Base-by-base conservation (phyloP, 2,888 invertebrate species). In the Eretmocerus hayati region DNA sequence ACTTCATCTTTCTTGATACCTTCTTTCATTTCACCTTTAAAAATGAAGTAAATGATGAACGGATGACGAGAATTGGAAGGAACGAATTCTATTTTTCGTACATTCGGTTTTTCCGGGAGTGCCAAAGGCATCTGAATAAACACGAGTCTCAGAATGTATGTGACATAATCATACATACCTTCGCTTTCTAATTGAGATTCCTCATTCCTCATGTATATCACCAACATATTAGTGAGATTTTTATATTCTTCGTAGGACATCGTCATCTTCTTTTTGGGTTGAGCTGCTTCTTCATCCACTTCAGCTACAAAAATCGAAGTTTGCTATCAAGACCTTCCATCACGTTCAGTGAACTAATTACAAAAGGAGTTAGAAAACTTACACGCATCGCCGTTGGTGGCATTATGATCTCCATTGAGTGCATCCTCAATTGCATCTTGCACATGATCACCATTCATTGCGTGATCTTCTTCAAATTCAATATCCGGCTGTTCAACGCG, bases 401-500 rank as follows among this genome's bases (percentile, higher is more conserved):
- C 8, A 30, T 30, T 9, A 30, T 30, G 13, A 30, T 30, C 30
- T 30, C 8, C 30, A 30, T 13, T 9, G 13, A n/a, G n/a, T n/a
- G n/a, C n/a, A n/a, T n/a, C n/a, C n/a, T n/a, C n/a, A n/a, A n/a
- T n/a, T n/a, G n/a, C n/a, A 13, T 3, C 36, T 4, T 39, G 26
- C n/a, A 13, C 39, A 19, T 26, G 8, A 18, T 36, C 4, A 52
- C 45, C 8, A 55, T 50, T 58, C 3, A 56, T 19, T 22, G 55
- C 57, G 38, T 63, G 58, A 52, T 4, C 64, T 51, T 90, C 91
- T 44, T 90, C 90, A 54, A 97, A 74, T 66, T 92, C 87, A 43
- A 99, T 91, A 67, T 99, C 97, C 0, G 97, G 96, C 64, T 96
- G 95, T 63, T 97, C 97, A 16, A 99, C 95, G 32, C 96, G 81